These are phyloP conservation scores for Elaphurus davidianus DNA, from an alignment of 2,113 vertebrate genomes.

Conservation along the genomic window DNA sequence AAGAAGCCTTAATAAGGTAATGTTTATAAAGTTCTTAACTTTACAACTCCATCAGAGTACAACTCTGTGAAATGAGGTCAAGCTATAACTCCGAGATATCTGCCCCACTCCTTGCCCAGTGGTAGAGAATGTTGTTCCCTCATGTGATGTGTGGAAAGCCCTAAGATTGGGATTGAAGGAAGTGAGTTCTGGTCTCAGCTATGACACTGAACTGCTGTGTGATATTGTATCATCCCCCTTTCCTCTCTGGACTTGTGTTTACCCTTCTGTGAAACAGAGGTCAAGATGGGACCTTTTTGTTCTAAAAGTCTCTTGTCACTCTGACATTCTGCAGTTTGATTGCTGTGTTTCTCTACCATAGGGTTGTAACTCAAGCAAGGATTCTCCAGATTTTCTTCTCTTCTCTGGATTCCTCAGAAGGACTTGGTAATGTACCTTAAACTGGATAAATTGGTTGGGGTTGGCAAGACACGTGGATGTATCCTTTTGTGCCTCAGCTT, in stretches of 20 bases:
- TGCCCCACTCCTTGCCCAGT: slow-evolving; percentile 1
- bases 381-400: background rate
- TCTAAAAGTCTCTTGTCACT: background rate
- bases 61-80: slow-evolving; percentile 79
- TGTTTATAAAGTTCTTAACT: slow-evolving; percentile 86
- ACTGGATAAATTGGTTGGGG: background rate
- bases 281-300: background rate
- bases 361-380: background rate
- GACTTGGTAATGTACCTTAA: background rate
- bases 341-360: background rate
- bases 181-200: background rate
- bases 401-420: background rate
- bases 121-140: slow-evolving; percentile 20
- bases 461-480: background rate
- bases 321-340: background rate
- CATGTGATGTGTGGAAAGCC: background rate
- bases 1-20: slow-evolving; percentile 91
- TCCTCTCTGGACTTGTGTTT: background rate
- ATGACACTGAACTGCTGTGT: background rate
- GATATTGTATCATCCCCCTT: background rate
- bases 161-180: background rate
- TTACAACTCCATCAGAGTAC: slow-evolving; percentile 80
- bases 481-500: background rate
- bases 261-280: background rate
- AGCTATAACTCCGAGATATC: slow-evolving; percentile 69